Evolutionary conservation across 2,113 vertebrate species (phyloP), one percentile per base, ranked within the genome.

Genomic region (Brachirus orientalis): DNA sequence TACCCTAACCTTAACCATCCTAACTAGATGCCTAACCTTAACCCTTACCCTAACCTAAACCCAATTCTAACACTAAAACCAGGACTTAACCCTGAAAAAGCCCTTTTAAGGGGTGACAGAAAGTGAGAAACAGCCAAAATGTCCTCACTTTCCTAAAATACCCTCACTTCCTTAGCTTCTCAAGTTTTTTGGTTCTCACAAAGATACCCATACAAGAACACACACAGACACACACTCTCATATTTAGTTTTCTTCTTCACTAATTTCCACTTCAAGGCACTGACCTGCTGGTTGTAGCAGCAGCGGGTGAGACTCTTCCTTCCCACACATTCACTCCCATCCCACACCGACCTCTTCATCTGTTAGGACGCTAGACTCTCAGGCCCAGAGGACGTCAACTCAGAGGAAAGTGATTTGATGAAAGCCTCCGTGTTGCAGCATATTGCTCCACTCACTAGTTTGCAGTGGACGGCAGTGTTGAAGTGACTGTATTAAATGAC

Each of bases 241-340:
- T 53, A 56, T 72, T 78, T 53, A 63, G 40, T 20, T 64, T 19
- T 13, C 45, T 48, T 17, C 56, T 60, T 12, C 40, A 55, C 79
- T 85, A 77, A 92, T 90, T 90, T 90, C 80, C 90, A 91, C 85
- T 90, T 91, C 80, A 89, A 89, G 84, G 80, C 52, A 14, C 72
- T 28, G 76, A 68, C 72, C 84, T 78, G 74, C 74, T 76, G 77
- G 82, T 58, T 82, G 50, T 46, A 75, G 71, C 37, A 56, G 54
- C 79, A 77, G 80, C 43, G 50, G 66, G 53, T 57, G 52, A 55
- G 22, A 58, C 51, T 55, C 52, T 48, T 60, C 63, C 77, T 81
- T 77, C 79, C 81, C 63, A 72, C 79, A 72, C 48, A 47, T 70
- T 72, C 79, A 64, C 54, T 69, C 54, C 58, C n/a, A 63, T 54